phyloP scores from a whole-genome alignment of 2,113 vertebrate species.

The Sclerurus mexicanus region DNA sequence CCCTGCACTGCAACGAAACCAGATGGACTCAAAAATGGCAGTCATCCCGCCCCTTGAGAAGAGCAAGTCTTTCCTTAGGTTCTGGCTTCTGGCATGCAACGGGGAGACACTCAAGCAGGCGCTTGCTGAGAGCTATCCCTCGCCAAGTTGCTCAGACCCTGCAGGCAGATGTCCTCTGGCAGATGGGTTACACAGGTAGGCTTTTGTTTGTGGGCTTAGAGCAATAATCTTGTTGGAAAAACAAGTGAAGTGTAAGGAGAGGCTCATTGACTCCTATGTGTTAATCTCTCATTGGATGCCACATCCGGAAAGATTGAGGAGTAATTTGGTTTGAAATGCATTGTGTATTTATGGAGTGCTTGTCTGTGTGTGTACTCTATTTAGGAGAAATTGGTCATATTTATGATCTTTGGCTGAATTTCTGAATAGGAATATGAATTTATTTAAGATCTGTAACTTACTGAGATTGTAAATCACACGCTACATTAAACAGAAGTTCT shows the following conservation, averaged over 20 bases:
- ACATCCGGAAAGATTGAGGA: not conserved
- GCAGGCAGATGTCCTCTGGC: constrained; percentile 97
- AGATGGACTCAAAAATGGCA: constrained; percentile 93
- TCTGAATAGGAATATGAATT: not conserved
- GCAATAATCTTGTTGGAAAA: not conserved
- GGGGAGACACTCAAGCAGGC: constrained; percentile 92
- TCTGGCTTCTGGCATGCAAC: constrained; percentile 98
- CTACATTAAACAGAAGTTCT: not conserved
- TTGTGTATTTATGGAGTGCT: not conserved
- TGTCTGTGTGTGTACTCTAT: not conserved
- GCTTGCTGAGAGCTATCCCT: constrained; percentile 92
- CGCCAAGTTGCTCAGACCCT: constrained; percentile 96
- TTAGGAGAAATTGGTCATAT: not conserved
- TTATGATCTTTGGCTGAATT: not conserved
- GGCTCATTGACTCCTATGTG: not conserved
- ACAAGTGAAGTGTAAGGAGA: not conserved
- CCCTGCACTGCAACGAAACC: constrained; percentile 84
- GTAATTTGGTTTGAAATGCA: not conserved
- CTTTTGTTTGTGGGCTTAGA: not conserved
- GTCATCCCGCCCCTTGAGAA: constrained; percentile 89
- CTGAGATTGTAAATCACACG: not conserved
- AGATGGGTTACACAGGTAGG: constrained; percentile 96
- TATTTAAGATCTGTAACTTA: not conserved
- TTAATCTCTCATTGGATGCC: not conserved
- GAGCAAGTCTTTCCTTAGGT: constrained; percentile 90